These are phyloP conservation scores for Heteromurus nitidus DNA, from an alignment of 2,888 invertebrate species.

Conservation along the genomic window DNA sequence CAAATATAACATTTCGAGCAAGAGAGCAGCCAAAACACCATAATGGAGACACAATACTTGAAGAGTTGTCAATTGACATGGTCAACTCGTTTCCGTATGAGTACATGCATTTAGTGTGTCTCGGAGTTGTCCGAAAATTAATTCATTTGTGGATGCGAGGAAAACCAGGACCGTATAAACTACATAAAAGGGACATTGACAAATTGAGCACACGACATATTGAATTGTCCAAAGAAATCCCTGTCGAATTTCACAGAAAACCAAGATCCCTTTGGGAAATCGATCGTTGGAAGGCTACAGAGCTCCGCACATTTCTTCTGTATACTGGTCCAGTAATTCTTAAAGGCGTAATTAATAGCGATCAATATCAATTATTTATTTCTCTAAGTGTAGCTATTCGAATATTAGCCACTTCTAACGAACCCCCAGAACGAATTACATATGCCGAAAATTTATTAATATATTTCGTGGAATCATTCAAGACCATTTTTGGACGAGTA, in stretches of 20 bases:
- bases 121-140: slow-evolving; percentile 56
- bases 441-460: background rate
- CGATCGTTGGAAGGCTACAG: slow-evolving; percentile 59
- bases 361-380: slow-evolving; percentile 38
- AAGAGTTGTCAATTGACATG: slow-evolving; percentile 27
- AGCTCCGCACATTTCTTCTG: slow-evolving; percentile 48
- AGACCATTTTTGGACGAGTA: background rate
- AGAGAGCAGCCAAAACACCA: slow-evolving; percentile 11
- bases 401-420: background rate
- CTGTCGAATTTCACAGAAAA: slow-evolving; percentile 55
- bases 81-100: slow-evolving; percentile 48
- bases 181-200: background rate
- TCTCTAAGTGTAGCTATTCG: slow-evolving; percentile 30
- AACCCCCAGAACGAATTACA: background rate
- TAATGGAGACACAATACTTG: background rate
- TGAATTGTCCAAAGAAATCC: background rate
- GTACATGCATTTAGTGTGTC: slow-evolving; percentile 62
- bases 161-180: background rate
- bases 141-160: slow-evolving; percentile 7
- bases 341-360: background rate
- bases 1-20: background rate
- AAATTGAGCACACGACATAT: background rate
- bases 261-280: slow-evolving; percentile 43
- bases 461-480: background rate
- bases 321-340: slow-evolving; percentile 50